These are phyloP conservation scores for Pelobates fuscus DNA, from an alignment of 2,113 vertebrate genomes.

Conservation along the genomic window DNA sequence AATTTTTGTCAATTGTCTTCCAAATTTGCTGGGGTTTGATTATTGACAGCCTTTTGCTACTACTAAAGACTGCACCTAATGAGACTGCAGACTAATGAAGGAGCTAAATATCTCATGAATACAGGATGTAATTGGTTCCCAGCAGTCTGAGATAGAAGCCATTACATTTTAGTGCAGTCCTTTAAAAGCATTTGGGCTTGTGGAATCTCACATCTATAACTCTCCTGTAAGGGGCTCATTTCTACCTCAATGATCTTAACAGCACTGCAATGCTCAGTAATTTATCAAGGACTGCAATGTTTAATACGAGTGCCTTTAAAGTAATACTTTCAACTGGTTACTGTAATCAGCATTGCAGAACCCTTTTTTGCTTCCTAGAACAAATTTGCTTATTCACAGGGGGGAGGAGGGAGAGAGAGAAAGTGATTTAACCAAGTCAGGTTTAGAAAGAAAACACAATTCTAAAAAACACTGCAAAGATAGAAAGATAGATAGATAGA, in stretches of 20 bases:
- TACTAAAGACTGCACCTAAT: conserved; percentile 11
- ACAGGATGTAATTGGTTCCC: neutral
- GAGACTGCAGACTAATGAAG: neutral
- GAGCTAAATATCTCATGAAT: neutral
- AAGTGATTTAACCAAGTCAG: too few relatives aligned
- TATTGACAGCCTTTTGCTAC: neutral
- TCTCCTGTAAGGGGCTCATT: conserved; percentile 14
- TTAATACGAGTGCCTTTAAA: neutral
- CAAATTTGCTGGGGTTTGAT: neutral
- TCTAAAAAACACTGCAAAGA: too few relatives aligned
- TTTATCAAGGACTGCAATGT: conserved; percentile 24
- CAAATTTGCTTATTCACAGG: too few relatives aligned
- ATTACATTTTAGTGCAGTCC: conserved; percentile 25
- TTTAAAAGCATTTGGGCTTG: conserved; percentile 23
- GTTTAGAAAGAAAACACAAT: too few relatives aligned
- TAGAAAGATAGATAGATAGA: too few relatives aligned
- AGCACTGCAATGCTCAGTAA: conserved; percentile 15
- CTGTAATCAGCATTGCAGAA: neutral
- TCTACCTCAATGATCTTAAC: conserved; percentile 33
- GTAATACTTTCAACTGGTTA: neutral
- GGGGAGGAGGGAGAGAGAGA: too few relatives aligned
- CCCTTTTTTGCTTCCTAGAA: too few relatives aligned
- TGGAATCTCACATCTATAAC: conserved; percentile 33
- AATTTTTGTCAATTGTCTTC: conserved; percentile 14
- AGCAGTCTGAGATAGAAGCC: conserved; percentile 5